phyloP scores from a whole-genome alignment of 2,888 invertebrate species.

The Sarcophaga carnaria region DNA sequence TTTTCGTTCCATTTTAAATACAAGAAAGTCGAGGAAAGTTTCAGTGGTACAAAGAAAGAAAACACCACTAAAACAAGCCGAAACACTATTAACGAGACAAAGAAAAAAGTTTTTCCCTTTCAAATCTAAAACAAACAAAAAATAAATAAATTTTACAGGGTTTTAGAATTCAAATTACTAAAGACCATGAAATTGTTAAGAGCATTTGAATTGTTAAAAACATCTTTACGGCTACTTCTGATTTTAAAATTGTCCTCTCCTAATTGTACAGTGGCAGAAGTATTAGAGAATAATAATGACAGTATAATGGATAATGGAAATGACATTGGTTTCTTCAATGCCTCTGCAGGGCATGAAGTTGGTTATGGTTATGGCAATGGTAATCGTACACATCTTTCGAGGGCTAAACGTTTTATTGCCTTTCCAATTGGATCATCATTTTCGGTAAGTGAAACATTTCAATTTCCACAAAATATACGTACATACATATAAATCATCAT shows the following conservation, averaged over 20 bases:
- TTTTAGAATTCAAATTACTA: conserved; percentile 19
- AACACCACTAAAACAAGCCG: background rate
- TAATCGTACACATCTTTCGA: conserved; percentile 66
- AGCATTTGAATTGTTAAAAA: conserved; percentile 55
- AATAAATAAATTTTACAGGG: conserved; percentile 17
- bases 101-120: conserved; percentile 23
- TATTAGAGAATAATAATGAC: conserved; percentile 9
- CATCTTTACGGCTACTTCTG: conserved; percentile 33
- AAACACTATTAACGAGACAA: background rate
- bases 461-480: background rate
- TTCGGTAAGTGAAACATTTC: conserved; percentile 80
- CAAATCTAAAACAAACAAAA: background rate
- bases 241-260: conserved; percentile 26
- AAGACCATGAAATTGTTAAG: conserved; percentile 56
- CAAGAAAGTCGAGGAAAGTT: conserved; percentile 10
- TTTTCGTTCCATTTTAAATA: conserved; percentile 21
- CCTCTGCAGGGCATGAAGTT: background rate
- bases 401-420: conserved; percentile 83
- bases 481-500: too few relatives aligned
- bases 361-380: background rate
- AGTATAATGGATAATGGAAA: conserved; percentile 29
- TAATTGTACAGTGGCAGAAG: conserved; percentile 19
- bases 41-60: background rate
- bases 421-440: conserved; percentile 84
- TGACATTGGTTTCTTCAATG: conserved; percentile 41